These are phyloP conservation scores for Corvus cornix DNA, from an alignment of 2,113 vertebrate species.

Conservation along the genomic window DNA sequence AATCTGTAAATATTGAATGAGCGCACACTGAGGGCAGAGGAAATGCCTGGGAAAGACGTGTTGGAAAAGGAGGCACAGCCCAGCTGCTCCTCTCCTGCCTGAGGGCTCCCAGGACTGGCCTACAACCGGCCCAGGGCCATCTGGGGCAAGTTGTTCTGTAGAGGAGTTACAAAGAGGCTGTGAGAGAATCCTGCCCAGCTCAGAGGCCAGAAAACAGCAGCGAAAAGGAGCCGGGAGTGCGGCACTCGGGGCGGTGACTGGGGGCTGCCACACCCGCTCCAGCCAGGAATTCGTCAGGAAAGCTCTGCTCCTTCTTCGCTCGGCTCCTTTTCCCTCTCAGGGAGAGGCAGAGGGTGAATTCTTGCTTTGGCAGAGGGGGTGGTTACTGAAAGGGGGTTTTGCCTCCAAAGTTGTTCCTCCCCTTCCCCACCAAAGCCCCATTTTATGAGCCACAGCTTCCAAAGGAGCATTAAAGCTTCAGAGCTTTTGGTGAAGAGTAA, in stretches of 20 bases:
- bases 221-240: neutral
- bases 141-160: neutral
- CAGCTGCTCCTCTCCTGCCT: neutral
- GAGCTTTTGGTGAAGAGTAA: neutral
- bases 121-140: neutral
- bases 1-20: neutral
- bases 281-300: neutral
- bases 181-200: neutral
- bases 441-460: neutral
- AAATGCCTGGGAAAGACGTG: neutral
- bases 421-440: neutral
- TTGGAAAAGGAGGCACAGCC: neutral
- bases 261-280: neutral
- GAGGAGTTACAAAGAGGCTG: neutral
- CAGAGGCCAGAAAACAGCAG: neutral
- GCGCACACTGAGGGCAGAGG: neutral
- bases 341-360: neutral
- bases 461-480: neutral
- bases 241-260: accelerated
- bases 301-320: neutral
- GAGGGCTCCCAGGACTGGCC: neutral
- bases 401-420: neutral
- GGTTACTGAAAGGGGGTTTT: accelerated
- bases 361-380: neutral
- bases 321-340: neutral